phyloP scores from a whole-genome alignment of 2,113 vertebrate genomes.

The Hippocampus guttulatus region DNA sequence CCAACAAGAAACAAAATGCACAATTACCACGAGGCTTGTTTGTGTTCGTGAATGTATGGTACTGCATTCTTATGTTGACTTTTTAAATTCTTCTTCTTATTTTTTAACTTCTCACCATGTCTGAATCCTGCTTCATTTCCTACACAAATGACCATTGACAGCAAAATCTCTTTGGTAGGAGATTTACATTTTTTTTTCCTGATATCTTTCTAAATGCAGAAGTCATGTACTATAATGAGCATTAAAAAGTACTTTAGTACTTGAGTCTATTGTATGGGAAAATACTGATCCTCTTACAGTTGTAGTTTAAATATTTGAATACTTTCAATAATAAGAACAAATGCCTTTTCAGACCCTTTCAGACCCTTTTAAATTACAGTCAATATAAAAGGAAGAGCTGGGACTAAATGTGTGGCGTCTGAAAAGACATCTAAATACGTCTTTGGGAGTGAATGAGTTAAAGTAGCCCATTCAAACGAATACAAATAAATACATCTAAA shows the following conservation, averaged over 20 bases:
- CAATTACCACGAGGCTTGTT: conserved; percentile 23
- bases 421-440: background rate
- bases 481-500: background rate
- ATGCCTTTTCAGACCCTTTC: too few species aligned
- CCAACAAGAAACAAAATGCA: conserved; percentile 38
- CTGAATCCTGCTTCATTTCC: background rate
- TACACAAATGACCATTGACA: background rate
- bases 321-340: too few species aligned
- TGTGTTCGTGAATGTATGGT: background rate
- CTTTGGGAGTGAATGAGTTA: background rate
- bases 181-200: background rate
- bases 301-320: too few species aligned
- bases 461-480: background rate
- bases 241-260: too few species aligned
- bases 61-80: background rate
- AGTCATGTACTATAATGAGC: too few species aligned
- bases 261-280: too few species aligned
- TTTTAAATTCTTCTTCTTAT: conserved; percentile 3
- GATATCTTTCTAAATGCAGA: too few species aligned
- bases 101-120: background rate
- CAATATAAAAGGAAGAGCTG: too few species aligned
- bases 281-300: too few species aligned
- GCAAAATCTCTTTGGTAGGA: background rate
- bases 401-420: too few species aligned
- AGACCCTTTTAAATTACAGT: too few species aligned